Evolutionary conservation across 2,113 vertebrate genomes (phyloP).

Genomic region (Penelope pileata): DNA sequence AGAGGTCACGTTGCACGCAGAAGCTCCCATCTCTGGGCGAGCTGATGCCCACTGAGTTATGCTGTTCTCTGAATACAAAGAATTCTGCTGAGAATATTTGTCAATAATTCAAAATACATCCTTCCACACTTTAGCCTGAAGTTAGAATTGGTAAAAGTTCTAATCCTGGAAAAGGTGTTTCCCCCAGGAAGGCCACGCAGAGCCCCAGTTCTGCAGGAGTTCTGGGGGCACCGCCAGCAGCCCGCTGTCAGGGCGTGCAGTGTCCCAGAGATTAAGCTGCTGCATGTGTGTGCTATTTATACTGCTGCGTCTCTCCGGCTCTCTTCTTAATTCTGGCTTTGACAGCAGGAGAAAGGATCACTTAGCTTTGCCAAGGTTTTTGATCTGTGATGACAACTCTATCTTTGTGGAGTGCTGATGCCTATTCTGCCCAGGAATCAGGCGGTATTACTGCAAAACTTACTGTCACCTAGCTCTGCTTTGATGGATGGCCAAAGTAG

Average conservation of each 20-base stretch:
- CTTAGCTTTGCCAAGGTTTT: conserved; percentile 5
- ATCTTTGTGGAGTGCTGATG: not conserved
- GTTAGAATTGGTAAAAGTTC: not conserved
- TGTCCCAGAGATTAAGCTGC: not conserved
- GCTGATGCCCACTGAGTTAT: not conserved
- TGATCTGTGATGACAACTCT: conserved; percentile 36
- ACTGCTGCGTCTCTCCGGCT: not conserved
- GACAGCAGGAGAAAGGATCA: not conserved
- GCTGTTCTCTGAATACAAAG: not conserved
- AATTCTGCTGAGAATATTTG: not conserved
- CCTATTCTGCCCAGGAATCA: conserved; percentile 20
- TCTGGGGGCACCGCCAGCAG: not conserved
- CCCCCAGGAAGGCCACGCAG: not conserved
- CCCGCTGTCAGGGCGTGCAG: not conserved
- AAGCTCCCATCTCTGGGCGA: not conserved
- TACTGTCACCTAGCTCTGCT: not conserved
- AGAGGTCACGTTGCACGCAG: too few relatives aligned
- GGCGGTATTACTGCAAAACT: conserved; percentile 18
- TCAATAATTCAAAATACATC: not conserved
- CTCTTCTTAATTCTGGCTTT: not conserved
- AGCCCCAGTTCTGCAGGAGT: not conserved
- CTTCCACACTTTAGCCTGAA: not conserved
- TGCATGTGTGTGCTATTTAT: not conserved
- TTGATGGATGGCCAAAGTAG: conserved; percentile 59
- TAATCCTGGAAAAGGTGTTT: not conserved